Percentiles rank a stretch among this genome's conserved stretches.
Conservation (phyloP, 1,140 invertebrate genomes). For the Bombus pascuorum region DNA sequence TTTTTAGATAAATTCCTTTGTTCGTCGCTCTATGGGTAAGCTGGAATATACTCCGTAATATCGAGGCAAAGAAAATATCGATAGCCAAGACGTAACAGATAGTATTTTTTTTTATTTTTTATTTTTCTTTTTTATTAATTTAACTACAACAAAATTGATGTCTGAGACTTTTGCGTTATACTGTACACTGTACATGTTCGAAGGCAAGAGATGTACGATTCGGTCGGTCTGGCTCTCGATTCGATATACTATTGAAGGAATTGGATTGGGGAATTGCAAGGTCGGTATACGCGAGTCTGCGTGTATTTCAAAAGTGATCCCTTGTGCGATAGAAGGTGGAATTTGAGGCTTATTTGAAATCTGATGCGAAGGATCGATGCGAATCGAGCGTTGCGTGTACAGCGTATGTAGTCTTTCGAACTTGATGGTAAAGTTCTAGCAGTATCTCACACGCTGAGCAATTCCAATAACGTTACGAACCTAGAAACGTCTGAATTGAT, state of each 20-base stretch:
- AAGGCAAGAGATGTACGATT: slow-evolving; percentile 20
- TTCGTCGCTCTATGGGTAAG: neutral
- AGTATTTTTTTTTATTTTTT: neutral
- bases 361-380: neutral
- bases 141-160: neutral
- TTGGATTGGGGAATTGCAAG: slow-evolving; percentile 16
- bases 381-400: neutral
- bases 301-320: slow-evolving; percentile 37
- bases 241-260: slow-evolving; percentile 59
- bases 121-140: neutral
- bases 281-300: slow-evolving; percentile 22
- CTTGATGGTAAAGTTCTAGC: neutral
- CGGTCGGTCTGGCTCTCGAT: slow-evolving; percentile 42
- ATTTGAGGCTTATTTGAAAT: neutral
- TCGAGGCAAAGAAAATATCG: too few relatives aligned
- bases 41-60: neutral
- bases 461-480: neutral
- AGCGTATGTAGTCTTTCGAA: neutral
- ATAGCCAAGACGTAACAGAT: neutral
- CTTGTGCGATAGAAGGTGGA: neutral
- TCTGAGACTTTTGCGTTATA: neutral
- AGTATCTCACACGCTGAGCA: neutral
- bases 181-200: neutral
- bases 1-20: neutral
- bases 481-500: neutral